phyloP scores from a whole-genome alignment of 1,140 invertebrate genomes.

The Agraylea sexmaculata region DNA sequence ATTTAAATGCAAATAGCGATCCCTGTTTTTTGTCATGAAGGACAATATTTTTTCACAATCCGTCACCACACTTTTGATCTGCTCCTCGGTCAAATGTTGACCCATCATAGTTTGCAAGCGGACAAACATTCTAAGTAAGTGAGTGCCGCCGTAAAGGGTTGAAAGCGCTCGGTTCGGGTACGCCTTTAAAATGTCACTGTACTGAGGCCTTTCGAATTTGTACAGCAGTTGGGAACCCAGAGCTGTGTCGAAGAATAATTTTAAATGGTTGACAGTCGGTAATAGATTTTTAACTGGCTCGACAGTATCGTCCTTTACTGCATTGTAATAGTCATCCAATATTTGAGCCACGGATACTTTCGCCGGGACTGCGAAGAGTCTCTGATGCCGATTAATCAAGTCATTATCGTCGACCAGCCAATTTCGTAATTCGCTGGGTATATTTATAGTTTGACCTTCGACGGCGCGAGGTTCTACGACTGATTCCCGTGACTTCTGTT shows the following conservation, averaged over 20 bases:
- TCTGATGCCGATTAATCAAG: constrained; percentile 75
- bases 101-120: no score
- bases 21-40: no score
- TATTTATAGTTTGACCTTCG: no score
- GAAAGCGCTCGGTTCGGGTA: constrained; percentile 66
- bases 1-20: no score
- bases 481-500: no score
- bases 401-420: constrained; percentile 94
- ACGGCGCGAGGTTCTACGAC: no score
- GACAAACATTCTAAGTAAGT: constrained; percentile 81
- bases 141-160: constrained; percentile 80
- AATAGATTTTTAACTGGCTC: constrained; percentile 71
- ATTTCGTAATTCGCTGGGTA: constrained; percentile 86
- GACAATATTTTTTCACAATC: no score
- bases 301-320: constrained; percentile 67
- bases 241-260: constrained; percentile 92
- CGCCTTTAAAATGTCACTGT: constrained; percentile 71
- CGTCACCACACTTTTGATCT: no score
- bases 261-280: constrained; percentile 65
- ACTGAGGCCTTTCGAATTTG: constrained; percentile 88
- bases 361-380: constrained; percentile 73
- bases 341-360: constrained; percentile 77
- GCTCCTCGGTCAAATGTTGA: no score
- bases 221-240: constrained; percentile 85
- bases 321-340: constrained; percentile 77